Evolutionary conservation across 2,888 invertebrate species (phyloP).

Genomic region (Parapristionchus giblindavisi): DNA sequence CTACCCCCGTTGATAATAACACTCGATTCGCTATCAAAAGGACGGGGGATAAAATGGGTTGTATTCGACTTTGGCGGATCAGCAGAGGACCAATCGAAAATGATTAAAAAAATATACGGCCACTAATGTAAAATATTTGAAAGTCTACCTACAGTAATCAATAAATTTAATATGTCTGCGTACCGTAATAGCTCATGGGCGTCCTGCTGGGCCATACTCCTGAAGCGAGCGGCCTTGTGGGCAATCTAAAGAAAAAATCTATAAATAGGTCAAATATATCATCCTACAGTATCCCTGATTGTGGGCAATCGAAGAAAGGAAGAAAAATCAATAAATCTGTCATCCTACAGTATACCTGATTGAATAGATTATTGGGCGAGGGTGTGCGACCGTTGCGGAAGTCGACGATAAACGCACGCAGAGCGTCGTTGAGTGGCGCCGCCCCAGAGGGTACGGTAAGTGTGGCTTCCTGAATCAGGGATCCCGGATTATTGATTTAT

Average conservation of each 20-base stretch:
- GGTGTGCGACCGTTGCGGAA: conserved; percentile 44
- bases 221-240: conserved; percentile 80
- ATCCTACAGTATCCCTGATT: not conserved
- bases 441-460: not conserved
- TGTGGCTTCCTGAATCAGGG: conserved; percentile 20
- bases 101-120: no score
- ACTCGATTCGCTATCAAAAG: no score
- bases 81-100: no score
- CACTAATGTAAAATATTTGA: no score
- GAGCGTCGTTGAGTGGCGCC: conserved; percentile 47
- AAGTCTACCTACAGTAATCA: no score
- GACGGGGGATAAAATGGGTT: no score
- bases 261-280: no score
- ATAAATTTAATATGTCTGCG: not conserved
- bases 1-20: no score
- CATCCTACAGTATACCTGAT: conserved; percentile 38
- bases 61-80: no score
- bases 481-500: no score
- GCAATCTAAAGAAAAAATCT: conserved; percentile 37
- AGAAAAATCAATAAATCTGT: no score
- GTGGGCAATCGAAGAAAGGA: not conserved
- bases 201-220: conserved; percentile 94
- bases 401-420: conserved; percentile 46
- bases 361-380: conserved; percentile 50
- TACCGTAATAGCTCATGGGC: conserved; percentile 88